A percentile compares a stretch with the other conserved stretches of the same genome.
These are phyloP conservation scores for Melanophora roralis DNA, from an alignment of 2,888 invertebrate species.

Conservation along the genomic window DNA sequence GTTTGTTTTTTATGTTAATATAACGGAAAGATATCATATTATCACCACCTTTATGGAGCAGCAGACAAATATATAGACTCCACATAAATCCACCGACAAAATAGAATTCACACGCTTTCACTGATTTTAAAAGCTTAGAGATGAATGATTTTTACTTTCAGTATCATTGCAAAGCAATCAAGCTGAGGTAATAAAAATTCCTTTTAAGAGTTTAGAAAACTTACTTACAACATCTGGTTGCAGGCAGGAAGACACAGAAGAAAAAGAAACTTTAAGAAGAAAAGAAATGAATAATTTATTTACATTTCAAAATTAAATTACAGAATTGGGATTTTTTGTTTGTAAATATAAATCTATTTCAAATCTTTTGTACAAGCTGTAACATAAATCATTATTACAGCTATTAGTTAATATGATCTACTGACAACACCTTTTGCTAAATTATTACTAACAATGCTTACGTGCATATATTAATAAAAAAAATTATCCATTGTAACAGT, in stretches of 20 bases:
- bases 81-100: slow-evolving; percentile 6
- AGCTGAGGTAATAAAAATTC: neutral
- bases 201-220: neutral
- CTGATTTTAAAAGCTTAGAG: slow-evolving; percentile 62
- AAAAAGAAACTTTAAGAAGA: slow-evolving; percentile 15
- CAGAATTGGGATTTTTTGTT: neutral
- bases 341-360: neutral
- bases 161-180: slow-evolving; percentile 28
- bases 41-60: slow-evolving; percentile 29
- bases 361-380: neutral
- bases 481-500: slow-evolving; percentile 14
- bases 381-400: slow-evolving; percentile 37
- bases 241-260: neutral
- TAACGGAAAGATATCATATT: slow-evolving; percentile 58
- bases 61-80: slow-evolving; percentile 9
- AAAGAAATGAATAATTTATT: too few relatives aligned
- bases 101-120: slow-evolving; percentile 76
- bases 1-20: slow-evolving; percentile 25
- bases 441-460: slow-evolving; percentile 56
- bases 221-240: neutral
- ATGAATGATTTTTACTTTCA: slow-evolving; percentile 40
- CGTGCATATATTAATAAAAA: neutral
- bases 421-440: slow-evolving; percentile 49
- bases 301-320: slow-evolving; percentile 10
- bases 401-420: slow-evolving; percentile 46